phyloP scores from a whole-genome alignment of 2,888 invertebrate genomes.

The Yponomeuta malinellus region DNA sequence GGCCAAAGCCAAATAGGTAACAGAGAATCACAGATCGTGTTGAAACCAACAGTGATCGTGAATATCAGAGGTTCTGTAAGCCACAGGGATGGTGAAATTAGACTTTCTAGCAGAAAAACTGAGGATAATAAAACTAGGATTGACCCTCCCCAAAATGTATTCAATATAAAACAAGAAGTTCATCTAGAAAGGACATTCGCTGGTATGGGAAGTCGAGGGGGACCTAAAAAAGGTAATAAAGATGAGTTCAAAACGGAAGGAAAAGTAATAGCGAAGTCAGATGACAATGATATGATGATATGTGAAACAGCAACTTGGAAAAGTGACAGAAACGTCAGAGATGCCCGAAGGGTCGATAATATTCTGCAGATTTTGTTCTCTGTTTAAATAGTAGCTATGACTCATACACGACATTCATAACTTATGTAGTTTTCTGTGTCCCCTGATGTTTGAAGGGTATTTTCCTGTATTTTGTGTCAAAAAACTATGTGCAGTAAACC shows the following conservation, averaged over 20 bases:
- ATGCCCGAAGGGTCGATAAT: slow-evolving; percentile 38
- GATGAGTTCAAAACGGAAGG: slow-evolving; percentile 33
- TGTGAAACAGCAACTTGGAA: slow-evolving; percentile 46
- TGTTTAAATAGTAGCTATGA: slow-evolving; percentile 28
- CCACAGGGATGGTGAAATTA: slow-evolving; percentile 57
- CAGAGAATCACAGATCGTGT: slow-evolving; percentile 62
- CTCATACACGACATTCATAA: too few relatives aligned
- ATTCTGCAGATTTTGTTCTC: slow-evolving; percentile 55
- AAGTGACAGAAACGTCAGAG: slow-evolving; percentile 30
- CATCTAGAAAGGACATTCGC: slow-evolving; percentile 43
- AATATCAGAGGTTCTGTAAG: slow-evolving; percentile 60
- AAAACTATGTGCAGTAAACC: too few relatives aligned
- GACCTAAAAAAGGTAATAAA: slow-evolving; percentile 36
- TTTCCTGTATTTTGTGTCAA: too few relatives aligned
- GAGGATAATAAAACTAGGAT: slow-evolving; percentile 32
- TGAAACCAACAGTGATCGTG: slow-evolving; percentile 67
- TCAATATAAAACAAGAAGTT: slow-evolving; percentile 67
- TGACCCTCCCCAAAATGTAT: slow-evolving; percentile 48
- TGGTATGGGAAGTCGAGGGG: slow-evolving; percentile 22
- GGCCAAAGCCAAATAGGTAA: slow-evolving; percentile 69
- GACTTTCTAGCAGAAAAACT: slow-evolving; percentile 42
- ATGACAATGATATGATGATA: slow-evolving; percentile 52
- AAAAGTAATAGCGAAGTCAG: slow-evolving; percentile 31
- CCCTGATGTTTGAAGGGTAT: too few relatives aligned
- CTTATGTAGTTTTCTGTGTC: too few relatives aligned